Percentiles rank a stretch among this genome's conserved stretches.
Evolutionary conservation across 2,113 vertebrate genomes (phyloP).

Genomic region (Shinisaurus crocodilurus): DNA sequence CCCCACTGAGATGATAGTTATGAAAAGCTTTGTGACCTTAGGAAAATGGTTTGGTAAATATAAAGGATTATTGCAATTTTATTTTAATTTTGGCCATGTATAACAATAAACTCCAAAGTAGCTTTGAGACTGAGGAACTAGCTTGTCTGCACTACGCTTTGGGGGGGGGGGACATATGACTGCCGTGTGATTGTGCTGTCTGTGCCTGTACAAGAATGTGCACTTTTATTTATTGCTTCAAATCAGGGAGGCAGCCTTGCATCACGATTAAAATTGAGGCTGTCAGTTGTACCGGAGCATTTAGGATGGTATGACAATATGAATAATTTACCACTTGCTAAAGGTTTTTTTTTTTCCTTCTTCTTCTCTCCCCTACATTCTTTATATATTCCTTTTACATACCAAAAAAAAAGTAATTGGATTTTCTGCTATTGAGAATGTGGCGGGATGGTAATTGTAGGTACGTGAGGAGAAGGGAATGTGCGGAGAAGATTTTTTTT

Average conservation of each 20-base stretch:
- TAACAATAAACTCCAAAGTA: conserved; percentile 21
- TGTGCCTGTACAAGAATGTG: conserved; percentile 29
- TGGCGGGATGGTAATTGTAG: conserved; percentile 20
- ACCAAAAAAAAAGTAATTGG: conserved; percentile 7
- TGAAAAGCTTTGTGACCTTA: not conserved
- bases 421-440: conserved; percentile 33
- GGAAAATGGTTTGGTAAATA: not conserved
- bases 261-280: conserved; percentile 32
- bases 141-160: conserved; percentile 29
- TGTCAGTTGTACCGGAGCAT: not conserved
- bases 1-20: not conserved
- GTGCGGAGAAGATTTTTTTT: not conserved
- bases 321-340: conserved; percentile 39
- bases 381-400: conserved; percentile 3
- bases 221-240: conserved; percentile 36
- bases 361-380: not conserved
- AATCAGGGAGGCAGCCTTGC: conserved; percentile 42
- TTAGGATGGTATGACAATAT: conserved; percentile 24
- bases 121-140: not conserved
- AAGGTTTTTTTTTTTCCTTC: not conserved
- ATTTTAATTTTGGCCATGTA: not conserved
- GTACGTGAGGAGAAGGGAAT: not conserved
- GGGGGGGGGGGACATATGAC: conserved; percentile 1
- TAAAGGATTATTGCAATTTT: rapidly evolving
- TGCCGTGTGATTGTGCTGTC: conserved; percentile 39